Percentiles rank a stretch among this genome's conserved stretches.
phyloP scores from a whole-genome alignment of 2,113 vertebrate genomes.

The Epinephelus lanceolatus region DNA sequence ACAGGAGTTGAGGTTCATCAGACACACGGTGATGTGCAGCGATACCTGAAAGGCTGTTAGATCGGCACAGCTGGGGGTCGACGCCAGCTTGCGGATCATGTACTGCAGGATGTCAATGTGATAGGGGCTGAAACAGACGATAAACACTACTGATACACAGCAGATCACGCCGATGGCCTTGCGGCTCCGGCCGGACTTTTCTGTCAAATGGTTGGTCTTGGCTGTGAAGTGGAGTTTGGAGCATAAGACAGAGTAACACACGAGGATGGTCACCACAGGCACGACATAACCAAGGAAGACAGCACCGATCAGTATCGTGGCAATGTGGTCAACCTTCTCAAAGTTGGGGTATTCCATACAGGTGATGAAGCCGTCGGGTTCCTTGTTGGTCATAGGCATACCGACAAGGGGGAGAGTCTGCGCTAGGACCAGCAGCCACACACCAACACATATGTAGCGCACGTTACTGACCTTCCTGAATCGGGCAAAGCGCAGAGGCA shows the following conservation, averaged over 20 bases:
- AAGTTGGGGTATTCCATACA: slow-evolving; percentile 99
- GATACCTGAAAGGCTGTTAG: slow-evolving; percentile 91
- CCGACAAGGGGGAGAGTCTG: slow-evolving; percentile 93
- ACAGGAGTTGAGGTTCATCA: slow-evolving; percentile 97
- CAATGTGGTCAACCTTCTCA: slow-evolving; percentile 86
- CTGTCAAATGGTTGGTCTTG: slow-evolving; percentile 91
- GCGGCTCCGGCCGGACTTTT: slow-evolving; percentile 92
- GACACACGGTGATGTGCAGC: slow-evolving; percentile 92
- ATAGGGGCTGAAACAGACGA: slow-evolving; percentile 95
- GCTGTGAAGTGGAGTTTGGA: slow-evolving; percentile 90
- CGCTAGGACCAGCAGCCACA: slow-evolving; percentile 92
- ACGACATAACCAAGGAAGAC: slow-evolving; percentile 91
- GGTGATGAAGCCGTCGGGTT: slow-evolving; percentile 81
- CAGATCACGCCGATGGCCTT: slow-evolving; percentile 95
- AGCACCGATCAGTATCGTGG: slow-evolving; percentile 89
- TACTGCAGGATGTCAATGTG: slow-evolving; percentile 93
- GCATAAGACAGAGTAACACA: slow-evolving; percentile 92
- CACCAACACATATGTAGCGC: slow-evolving; percentile 87
- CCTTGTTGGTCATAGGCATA: slow-evolving; percentile 84
- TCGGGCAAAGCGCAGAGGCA: slow-evolving; percentile 89
- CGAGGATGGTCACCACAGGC: slow-evolving; percentile 89
- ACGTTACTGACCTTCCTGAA: slow-evolving; percentile 89
- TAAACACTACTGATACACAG: slow-evolving; percentile 93
- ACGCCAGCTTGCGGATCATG: slow-evolving; percentile 92
- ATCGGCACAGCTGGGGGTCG: slow-evolving; percentile 80